Percentiles rank a stretch among this genome's conserved stretches.
Evolutionary conservation across 2,888 invertebrate genomes (phyloP).

Genomic region (Xestia ashworthii): DNA sequence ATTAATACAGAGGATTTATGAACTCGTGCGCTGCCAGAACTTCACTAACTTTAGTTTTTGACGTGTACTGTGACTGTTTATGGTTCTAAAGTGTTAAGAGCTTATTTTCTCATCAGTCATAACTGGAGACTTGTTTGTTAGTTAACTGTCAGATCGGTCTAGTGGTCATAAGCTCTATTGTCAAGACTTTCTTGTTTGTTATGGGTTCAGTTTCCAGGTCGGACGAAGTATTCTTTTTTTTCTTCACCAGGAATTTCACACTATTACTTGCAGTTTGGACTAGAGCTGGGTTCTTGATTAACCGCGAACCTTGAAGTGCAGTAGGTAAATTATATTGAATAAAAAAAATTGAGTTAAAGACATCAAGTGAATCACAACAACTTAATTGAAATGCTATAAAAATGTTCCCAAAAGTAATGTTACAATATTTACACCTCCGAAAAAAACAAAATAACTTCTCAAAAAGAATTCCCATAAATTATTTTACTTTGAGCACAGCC

Average conservation of each 20-base stretch:
- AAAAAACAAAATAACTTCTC: slow-evolving; percentile 44
- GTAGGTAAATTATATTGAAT: not conserved
- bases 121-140: not conserved
- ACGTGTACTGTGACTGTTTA: slow-evolving; percentile 14
- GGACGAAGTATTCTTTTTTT: not conserved
- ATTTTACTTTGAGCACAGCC: slow-evolving; percentile 60
- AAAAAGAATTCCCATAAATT: slow-evolving; percentile 60
- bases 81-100: slow-evolving; percentile 14
- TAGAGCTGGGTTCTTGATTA: not conserved
- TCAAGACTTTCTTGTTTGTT: not conserved
- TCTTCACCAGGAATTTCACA: not conserved
- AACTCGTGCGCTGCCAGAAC: slow-evolving; percentile 42
- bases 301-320: not conserved
- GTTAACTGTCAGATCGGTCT: not conserved
- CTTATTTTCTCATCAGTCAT: slow-evolving; percentile 20
- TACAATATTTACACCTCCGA: slow-evolving; percentile 36
- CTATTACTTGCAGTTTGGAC: not conserved
- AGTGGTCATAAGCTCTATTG: not conserved
- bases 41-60: slow-evolving; percentile 34
- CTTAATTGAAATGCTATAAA: slow-evolving; percentile 20
- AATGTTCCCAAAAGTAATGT: slow-evolving; percentile 12
- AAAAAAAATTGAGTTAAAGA: not conserved
- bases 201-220: not conserved
- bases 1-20: slow-evolving; percentile 60
- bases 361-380: slow-evolving; percentile 1